A percentile compares a stretch with the other conserved stretches of the same genome.
These are phyloP conservation scores for Rhinoderma darwinii DNA, from an alignment of 2,113 vertebrate genomes.

Conservation along the genomic window DNA sequence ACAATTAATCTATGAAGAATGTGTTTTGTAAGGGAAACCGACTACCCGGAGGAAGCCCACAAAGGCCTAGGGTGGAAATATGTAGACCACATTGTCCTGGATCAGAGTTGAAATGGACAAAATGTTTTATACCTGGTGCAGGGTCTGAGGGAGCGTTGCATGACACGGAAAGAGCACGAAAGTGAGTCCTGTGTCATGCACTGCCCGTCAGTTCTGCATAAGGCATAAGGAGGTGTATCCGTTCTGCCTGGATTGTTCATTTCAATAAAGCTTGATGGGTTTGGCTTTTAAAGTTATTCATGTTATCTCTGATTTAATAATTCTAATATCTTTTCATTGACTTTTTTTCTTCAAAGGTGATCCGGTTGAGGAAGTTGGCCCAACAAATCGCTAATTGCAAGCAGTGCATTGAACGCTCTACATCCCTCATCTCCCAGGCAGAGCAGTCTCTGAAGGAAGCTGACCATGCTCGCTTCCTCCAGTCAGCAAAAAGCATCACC, in stretches of 20 bases:
- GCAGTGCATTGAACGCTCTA: constrained; percentile 94
- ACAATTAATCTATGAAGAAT: too few species aligned
- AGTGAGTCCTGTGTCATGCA: too few species aligned
- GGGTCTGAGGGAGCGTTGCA: background rate
- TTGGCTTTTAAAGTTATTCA: too few species aligned
- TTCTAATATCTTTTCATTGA: background rate
- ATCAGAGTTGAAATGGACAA: too few species aligned
- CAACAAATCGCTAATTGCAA: constrained; percentile 97
- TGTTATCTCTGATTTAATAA: too few species aligned
- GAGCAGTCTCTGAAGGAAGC: constrained; percentile 95
- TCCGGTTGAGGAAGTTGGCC: constrained; percentile 91
- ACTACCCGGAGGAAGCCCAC: too few species aligned
- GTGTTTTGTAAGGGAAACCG: too few species aligned
- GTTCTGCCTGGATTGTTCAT: background rate
- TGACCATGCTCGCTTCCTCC: constrained; percentile 91
- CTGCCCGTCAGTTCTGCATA: too few species aligned
- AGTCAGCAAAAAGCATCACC: constrained; percentile 93
- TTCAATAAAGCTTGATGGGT: background rate
- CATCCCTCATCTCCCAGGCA: constrained; percentile 93
- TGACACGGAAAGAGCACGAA: too few species aligned
- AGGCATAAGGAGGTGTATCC: too few species aligned
- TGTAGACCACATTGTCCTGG: too few species aligned
- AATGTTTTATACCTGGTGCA: background rate
- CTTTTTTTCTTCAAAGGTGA: constrained; percentile 74
- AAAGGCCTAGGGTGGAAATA: too few species aligned